phyloP scores from a whole-genome alignment of 1,140 invertebrate species.

The Coenobita brevimanus region DNA sequence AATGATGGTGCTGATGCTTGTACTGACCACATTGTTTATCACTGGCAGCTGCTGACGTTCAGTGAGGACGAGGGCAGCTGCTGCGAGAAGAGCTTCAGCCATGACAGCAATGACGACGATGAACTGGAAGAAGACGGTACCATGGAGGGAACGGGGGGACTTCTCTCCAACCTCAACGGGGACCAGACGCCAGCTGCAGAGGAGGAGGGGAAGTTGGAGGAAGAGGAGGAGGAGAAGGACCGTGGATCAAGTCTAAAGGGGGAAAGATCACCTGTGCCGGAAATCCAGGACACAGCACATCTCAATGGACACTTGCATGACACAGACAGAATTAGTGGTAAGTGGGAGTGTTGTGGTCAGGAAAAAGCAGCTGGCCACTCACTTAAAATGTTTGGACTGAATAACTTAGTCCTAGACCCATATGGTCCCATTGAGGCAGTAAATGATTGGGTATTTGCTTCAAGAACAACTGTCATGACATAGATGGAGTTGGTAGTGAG shows the following conservation, averaged over 20 bases:
- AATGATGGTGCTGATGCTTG: no score
- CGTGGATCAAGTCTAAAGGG: slow-evolving; percentile 17
- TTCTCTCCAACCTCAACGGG: slow-evolving; percentile 39
- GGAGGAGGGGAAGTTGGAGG: slow-evolving; percentile 45
- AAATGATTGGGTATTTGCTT: no score
- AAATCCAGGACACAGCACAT: slow-evolving; percentile 49
- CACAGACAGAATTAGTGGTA: slow-evolving; percentile 39
- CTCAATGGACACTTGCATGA: slow-evolving; percentile 55
- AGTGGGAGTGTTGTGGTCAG: no score
- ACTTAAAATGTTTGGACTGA: no score
- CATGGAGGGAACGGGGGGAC: slow-evolving; percentile 22
- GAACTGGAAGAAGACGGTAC: slow-evolving; percentile 44
- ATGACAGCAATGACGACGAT: slow-evolving; percentile 61
- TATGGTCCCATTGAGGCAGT: no score
- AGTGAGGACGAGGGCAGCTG: slow-evolving; percentile 59
- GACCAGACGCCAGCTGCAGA: slow-evolving; percentile 46
- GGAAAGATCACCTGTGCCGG: slow-evolving; percentile 47
- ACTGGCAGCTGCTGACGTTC: slow-evolving; percentile 20
- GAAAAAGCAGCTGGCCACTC: no score
- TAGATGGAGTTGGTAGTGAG: no score
- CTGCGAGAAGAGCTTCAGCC: slow-evolving; percentile 52
- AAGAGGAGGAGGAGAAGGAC: slow-evolving; percentile 27
- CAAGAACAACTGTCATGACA: no score
- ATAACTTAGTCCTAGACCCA: no score
- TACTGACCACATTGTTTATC: no score